These are phyloP conservation scores for Emydocephalus ijimae DNA, from an alignment of 2,113 vertebrate species.

Conservation along the genomic window DNA sequence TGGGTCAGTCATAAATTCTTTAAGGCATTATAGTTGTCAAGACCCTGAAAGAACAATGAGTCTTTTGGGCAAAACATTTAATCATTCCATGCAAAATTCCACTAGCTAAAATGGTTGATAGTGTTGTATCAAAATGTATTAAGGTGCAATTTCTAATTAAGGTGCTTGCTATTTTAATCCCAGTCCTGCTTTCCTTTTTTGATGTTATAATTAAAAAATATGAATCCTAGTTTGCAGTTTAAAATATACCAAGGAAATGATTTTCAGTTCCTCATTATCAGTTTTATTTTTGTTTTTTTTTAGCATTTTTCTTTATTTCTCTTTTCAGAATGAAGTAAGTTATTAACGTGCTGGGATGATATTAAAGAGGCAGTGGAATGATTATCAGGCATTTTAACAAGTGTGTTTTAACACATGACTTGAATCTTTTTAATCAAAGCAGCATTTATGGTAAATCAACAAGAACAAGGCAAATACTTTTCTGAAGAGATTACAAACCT, in stretches of 20 bases:
- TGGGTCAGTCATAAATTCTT: not conserved
- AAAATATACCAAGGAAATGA: conserved; percentile 37
- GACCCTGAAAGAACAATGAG: conserved; percentile 35
- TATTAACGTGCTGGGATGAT: conserved; percentile 40
- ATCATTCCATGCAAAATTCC: conserved; percentile 49
- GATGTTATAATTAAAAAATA: conserved; percentile 48
- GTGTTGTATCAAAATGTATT: conserved; percentile 42
- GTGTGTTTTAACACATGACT: conserved; percentile 32
- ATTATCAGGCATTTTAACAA: conserved; percentile 17
- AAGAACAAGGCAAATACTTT: not conserved
- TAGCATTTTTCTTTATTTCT: not conserved
- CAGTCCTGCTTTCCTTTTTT: conserved; percentile 28
- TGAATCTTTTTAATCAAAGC: conserved; percentile 50
- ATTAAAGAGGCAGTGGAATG: conserved; percentile 22
- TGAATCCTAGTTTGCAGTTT: conserved; percentile 49
- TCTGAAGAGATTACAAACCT: not conserved
- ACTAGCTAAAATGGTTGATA: conserved; percentile 50
- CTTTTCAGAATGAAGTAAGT: conserved; percentile 38
- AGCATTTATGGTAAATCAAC: not conserved
- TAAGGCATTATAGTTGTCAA: not conserved
- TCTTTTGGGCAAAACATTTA: conserved; percentile 38
- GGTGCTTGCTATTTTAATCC: not conserved
- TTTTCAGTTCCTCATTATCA: conserved; percentile 42
- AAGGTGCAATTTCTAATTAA: conserved; percentile 61
- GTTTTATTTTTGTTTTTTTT: not conserved